These are phyloP conservation scores for Gallinago media DNA, from an alignment of 2,113 vertebrate genomes.

Conservation along the genomic window DNA sequence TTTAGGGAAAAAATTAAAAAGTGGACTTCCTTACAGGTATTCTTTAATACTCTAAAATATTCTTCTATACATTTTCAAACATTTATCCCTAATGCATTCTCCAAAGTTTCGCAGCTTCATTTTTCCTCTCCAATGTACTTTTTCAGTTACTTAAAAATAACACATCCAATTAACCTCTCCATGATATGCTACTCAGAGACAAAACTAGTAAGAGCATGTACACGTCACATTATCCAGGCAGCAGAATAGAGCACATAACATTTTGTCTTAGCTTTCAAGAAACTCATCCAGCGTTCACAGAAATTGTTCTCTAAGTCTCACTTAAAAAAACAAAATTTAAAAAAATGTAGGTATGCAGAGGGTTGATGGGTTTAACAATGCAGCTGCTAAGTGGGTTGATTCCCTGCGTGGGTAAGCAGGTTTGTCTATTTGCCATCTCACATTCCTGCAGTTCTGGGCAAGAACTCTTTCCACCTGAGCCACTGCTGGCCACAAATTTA, in stretches of 20 bases:
- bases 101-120: constrained; percentile 34
- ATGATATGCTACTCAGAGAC: neutral
- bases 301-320: neutral
- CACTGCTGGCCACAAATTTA: neutral
- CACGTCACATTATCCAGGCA: constrained; percentile 59
- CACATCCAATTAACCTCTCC: constrained; percentile 63
- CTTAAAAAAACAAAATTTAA: neutral
- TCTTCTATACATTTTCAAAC: constrained; percentile 27
- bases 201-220: constrained; percentile 40
- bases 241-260: constrained; percentile 37
- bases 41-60: neutral
- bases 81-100: constrained; percentile 63
- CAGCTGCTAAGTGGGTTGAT: neutral
- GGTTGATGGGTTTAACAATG: neutral
- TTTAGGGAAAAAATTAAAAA: neutral
- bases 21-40: constrained; percentile 17
- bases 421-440: neutral
- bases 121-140: constrained; percentile 32
- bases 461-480: neutral
- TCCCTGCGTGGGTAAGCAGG: neutral
- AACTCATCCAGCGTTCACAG: constrained; percentile 41
- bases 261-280: constrained; percentile 59
- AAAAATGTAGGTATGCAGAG: neutral
- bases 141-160: constrained; percentile 67
- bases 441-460: neutral